Conservation (phyloP, 2,888 invertebrate species). For the Latheticus oryzae region DNA sequence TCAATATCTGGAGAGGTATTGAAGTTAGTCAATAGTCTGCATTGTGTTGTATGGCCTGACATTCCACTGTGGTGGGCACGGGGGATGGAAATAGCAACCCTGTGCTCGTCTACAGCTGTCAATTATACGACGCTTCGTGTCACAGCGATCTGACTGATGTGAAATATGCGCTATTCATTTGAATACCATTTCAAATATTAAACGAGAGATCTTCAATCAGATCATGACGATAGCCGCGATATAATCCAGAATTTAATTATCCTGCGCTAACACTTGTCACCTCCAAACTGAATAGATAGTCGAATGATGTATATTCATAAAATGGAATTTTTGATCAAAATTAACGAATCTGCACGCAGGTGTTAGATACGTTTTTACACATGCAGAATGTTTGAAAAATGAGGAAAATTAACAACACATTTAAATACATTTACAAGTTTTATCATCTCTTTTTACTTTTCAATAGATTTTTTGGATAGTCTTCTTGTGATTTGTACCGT, state of each 20-base stretch:
- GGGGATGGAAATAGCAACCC: constrained; percentile 42
- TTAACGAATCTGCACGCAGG: too few relatives aligned
- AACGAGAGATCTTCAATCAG: constrained; percentile 37
- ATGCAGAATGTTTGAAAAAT: too few relatives aligned
- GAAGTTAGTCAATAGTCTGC: constrained; percentile 60
- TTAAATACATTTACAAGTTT: too few relatives aligned
- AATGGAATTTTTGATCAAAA: too few relatives aligned
- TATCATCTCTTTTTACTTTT: too few relatives aligned
- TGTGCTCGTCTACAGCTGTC: constrained; percentile 59
- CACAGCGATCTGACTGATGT: constrained; percentile 59
- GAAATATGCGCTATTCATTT: constrained; percentile 60
- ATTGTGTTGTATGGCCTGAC: constrained; percentile 55
- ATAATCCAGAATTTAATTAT: constrained; percentile 23
- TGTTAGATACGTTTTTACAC: too few relatives aligned
- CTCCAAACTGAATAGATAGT: constrained; percentile 8
- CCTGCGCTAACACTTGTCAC: constrained; percentile 11
- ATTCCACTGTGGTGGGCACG: constrained; percentile 48
- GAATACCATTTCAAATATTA: constrained; percentile 59
- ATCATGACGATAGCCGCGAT: constrained; percentile 23
- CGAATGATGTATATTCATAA: constrained; percentile 20
- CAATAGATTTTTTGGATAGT: too few relatives aligned
- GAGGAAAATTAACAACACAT: too few relatives aligned
- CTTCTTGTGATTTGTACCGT: too few relatives aligned
- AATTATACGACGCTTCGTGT: constrained; percentile 60
- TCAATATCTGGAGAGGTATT: constrained; percentile 62